Base-by-base conservation (phyloP, 2,888 invertebrate species). In the Timema cristinae region DNA sequence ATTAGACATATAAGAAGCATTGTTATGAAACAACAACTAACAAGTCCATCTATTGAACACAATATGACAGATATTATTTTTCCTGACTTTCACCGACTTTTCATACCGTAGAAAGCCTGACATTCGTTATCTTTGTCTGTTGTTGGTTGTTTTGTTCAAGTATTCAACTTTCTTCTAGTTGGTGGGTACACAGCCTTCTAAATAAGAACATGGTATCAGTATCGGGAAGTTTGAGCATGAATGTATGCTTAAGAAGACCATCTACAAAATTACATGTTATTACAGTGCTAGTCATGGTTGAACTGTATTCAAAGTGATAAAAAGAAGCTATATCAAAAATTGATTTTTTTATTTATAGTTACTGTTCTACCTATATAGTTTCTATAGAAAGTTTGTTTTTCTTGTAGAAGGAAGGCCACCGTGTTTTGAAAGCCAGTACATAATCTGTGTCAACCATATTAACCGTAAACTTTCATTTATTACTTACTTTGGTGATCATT, bases 381-480 rank as follows among this genome's bases (percentile, higher is more conserved):
- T 56, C 56, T 56, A 56, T 2, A 7, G 5, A 56, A 5, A 56
- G 7, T 7, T n/a, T 56, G 7, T 8, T 56, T 56, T 5, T 56
- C 56, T 56, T 56, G 56, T 56, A 56, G 56, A 56, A 56, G 1
- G 56, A 56, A 15, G 11, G 56, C 10, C 56, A 56, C 56, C 56
- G 16, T 13, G 13, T 13, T 56, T 56, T 9, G 56, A 56, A 56
- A 56, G 7, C 56, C n/a, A 56, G 16, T n/a, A 56, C 16, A 56
- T 56, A n/a, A 9, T 15, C 7, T 7, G 56, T 8, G 11, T 6
- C 7, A 56, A 56, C 56, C 56, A 56, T 9, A 13, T 9, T 56
- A 1, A 56, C 56, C n/a, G 4, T 56, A 56, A 13, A 6, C 8
- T n/a, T 16, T 15, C 7, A n/a, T 4, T 56, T 56, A 56, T 56